Conservation (phyloP, 1,140 invertebrate genomes). For the Andricus grossulariae region DNA sequence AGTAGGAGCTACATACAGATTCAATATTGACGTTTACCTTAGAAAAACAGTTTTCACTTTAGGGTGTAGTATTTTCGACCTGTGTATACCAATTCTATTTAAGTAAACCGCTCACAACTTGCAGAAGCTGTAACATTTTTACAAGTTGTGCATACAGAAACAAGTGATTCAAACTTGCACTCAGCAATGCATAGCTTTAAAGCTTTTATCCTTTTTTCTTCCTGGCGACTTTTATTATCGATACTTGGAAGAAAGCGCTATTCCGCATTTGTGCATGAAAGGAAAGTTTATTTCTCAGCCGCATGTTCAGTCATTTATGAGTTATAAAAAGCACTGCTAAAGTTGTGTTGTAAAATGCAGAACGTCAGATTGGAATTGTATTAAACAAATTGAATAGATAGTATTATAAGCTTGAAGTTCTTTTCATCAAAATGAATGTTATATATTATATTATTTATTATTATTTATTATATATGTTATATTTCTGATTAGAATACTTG, state of each 20-base stretch:
- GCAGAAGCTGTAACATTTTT: slow-evolving; percentile 1
- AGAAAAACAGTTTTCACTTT: not conserved
- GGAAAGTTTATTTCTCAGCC: slow-evolving; percentile 1
- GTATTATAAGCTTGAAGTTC: too few species aligned
- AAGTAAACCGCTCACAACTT: not conserved
- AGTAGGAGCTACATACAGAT: too few species aligned
- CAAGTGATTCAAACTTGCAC: not conserved
- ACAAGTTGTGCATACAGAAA: not conserved
- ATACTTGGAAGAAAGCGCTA: not conserved
- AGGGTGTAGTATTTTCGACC: not conserved
- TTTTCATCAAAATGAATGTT: too few species aligned
- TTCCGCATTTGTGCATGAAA: not conserved
- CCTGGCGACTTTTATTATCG: not conserved
- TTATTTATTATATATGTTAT: too few species aligned
- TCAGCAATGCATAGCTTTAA: not conserved
- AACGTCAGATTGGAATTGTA: too few species aligned
- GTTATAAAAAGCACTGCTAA: not conserved
- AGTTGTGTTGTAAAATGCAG: too few species aligned
- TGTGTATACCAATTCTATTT: not conserved
- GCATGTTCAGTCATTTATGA: not conserved
- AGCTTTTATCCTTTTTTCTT: slow-evolving; percentile 1
- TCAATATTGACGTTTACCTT: too few species aligned
- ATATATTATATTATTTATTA: too few species aligned
- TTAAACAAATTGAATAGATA: not conserved
- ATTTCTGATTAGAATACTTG: too few species aligned